Evolutionary conservation across 2,113 vertebrate species (phyloP).

Genomic region (Campylomormyrus numenius): DNA sequence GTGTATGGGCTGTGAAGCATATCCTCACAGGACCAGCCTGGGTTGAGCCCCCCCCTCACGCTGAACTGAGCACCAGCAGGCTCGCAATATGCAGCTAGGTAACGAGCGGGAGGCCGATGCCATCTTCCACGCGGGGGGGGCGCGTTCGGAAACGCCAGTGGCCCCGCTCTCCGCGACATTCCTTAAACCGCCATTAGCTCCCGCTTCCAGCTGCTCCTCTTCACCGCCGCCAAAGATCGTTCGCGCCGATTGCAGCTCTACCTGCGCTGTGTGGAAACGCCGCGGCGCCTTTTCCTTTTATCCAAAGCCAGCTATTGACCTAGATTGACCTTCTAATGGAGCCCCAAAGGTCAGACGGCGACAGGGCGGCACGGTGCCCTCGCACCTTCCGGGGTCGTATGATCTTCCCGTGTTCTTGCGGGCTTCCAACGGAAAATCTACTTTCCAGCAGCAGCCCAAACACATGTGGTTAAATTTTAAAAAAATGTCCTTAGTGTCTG

Average conservation of each 20-base stretch:
- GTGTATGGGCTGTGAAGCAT: neutral
- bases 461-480: neutral
- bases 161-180: neutral
- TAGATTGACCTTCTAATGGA: neutral
- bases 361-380: neutral
- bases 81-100: neutral
- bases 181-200: neutral
- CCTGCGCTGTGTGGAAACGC: neutral
- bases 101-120: neutral
- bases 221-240: neutral
- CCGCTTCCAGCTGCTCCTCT: neutral
- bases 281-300: neutral
- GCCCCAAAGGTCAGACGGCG: neutral
- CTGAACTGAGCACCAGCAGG: conserved; percentile 36
- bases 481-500: neutral
- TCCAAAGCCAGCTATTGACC: neutral
- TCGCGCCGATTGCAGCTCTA: neutral
- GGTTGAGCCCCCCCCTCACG: conserved; percentile 39
- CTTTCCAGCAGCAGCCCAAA: neutral
- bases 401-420: neutral
- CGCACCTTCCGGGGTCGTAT: neutral
- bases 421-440: neutral
- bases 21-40: conserved; percentile 52
- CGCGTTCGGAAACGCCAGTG: neutral
- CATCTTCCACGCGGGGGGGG: neutral